Evolutionary conservation across 2,888 invertebrate genomes (phyloP), one percentile per base, ranked within the genome.

Genomic region (Myathropa florea): DNA sequence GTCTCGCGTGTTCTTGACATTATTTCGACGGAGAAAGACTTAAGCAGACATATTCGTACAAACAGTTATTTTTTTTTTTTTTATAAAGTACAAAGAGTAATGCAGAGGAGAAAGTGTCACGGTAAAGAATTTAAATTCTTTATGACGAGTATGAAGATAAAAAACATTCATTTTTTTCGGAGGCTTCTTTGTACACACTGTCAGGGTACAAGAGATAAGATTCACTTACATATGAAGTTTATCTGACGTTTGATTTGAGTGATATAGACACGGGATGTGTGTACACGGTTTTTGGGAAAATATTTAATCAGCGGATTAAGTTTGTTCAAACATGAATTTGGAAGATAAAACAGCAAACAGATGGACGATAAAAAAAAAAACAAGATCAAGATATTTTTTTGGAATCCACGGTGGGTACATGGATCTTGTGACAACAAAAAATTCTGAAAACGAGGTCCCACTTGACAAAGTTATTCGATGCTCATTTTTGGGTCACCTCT

Each of bases 1-100:
- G 18, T 24, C 18, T 46, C 55, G n/a, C n/a, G 33, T 77, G 71
- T 81, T 84, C 67, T 84, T 84, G 80, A 75, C 80, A 84, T 81
- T 53, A 76, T 57, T 83, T 83, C 26, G 30, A 23, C 4, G 26
- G 33, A n/a, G 61, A 60, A 61, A 61, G 21, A 61, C 59, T 71
- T 10, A 4, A 72, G 53, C 71, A 76, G n/a, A n/a, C 14, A n/a
- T 39, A 39, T 2, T 3, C 18, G 7, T 33, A 33, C 10, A 12
- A 10, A 33, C 33, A 33, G 33, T 46, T 46, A 61, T 26, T 36
- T 73, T 63, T 57, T n/a, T 4, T 53, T 36, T 53, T 4, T 30
- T 63, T 63, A 64, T 14, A 26, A 57, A 26, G 10, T 39, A n/a
- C 23, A 59, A 10, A 33, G 7, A 26, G 23, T 24, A 26, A 23